Evolutionary conservation across 2,113 vertebrate genomes (phyloP), one percentile per base, ranked within the genome.

Genomic region (Rana temporaria): DNA sequence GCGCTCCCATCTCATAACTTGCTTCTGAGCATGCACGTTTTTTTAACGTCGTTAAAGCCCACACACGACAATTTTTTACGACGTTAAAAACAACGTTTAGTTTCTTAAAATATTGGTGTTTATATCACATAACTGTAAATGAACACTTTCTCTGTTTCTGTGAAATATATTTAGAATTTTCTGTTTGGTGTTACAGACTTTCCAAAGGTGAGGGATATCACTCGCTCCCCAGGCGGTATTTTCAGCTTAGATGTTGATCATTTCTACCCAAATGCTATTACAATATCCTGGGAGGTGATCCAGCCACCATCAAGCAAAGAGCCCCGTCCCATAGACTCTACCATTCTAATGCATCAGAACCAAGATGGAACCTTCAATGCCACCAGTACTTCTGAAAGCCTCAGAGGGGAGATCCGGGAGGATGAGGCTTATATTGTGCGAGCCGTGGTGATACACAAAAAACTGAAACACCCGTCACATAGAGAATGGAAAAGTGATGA

Each of bases 361-460:
- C 65, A 48, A 8, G 66, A 79, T 32, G 78, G 65, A 19, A 79
- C 65, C 19, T 70, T 48, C 18, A 79, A 70, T 24, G 65, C 30
- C 53, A 79, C 66, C 78, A 79, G 66, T 66, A 79, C 65, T 30
- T 60, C 55, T 48, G 78, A 79, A 6, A 34, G 24, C 32, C 64
- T 69, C 64, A 56, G 77, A 26, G 65, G 11, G 1, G 59, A 69
- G 24, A 30, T 79, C 6, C 38, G 0, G 34, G 65, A 32, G 15
- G 56, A 19, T 3, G 62, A 78, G 48, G 16, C 48, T 6, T 78
- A 66, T 34, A 15, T 6, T 19, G 15, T 78, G 15, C 62, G 48
- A 1, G 76, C 76, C n/a, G 5, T 30, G 14, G 77, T 79, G 17
- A n/a, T 5, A 11, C 77, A 79, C 20, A 16, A 4, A 0, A 56